Conservation (phyloP, 2,113 vertebrate species). For the Poicephalus meyeri region DNA sequence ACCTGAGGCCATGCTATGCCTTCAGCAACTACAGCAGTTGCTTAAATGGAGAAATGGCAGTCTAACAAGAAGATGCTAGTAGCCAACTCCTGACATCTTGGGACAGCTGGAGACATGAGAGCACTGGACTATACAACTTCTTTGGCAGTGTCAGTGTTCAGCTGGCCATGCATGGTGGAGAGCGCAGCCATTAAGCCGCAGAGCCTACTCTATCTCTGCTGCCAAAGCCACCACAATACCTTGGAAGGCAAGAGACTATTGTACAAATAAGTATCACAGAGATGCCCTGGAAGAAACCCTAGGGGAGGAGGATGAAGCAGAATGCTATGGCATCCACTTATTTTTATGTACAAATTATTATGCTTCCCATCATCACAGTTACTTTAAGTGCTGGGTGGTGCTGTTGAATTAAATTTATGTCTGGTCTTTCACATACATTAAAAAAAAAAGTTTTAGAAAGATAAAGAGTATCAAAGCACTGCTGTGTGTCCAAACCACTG, state of each 20-base stretch:
- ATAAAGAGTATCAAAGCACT: not conserved
- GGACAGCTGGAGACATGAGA: not conserved
- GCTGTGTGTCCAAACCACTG: not conserved
- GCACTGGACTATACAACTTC: not conserved
- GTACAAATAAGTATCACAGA: not conserved
- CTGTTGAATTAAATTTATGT: not conserved
- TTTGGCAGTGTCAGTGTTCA: not conserved
- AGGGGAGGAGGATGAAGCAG: not conserved
- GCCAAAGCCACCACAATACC: not conserved
- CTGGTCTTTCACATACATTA: not conserved
- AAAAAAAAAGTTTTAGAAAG: not conserved
- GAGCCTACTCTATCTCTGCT: not conserved
- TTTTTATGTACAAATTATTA: not conserved
- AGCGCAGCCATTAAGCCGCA: not conserved
- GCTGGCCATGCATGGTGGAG: accelerated
- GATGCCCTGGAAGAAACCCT: not conserved
- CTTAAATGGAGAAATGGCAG: not conserved
- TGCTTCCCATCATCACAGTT: not conserved
- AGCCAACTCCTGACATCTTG: not conserved
- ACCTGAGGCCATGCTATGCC: not conserved
- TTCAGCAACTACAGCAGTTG: not conserved
- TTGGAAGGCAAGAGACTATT: not conserved
- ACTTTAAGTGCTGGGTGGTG: not conserved
- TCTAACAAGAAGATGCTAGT: not conserved
- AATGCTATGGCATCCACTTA: not conserved